These are phyloP conservation scores for Petroica traversi DNA, from an alignment of 2,113 vertebrate species.

Conservation along the genomic window DNA sequence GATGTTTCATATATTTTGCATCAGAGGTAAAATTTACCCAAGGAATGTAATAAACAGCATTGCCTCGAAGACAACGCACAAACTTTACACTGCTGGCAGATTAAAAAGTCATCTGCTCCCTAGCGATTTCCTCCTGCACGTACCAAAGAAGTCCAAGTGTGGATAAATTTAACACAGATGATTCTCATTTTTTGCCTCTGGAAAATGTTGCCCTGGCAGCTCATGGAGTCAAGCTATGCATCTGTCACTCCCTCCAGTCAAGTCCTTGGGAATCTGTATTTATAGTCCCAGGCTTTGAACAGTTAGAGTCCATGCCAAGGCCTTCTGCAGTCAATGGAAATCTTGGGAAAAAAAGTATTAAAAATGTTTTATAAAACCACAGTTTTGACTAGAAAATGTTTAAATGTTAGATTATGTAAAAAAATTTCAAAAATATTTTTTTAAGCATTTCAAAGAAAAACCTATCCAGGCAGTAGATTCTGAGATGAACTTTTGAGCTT, in stretches of 20 bases:
- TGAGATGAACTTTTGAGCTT: not conserved
- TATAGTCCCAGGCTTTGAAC: not conserved
- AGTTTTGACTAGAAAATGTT: not conserved
- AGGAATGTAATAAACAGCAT: slow-evolving; percentile 2
- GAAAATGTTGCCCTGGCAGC: slow-evolving; percentile 33
- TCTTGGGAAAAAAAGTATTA: not conserved
- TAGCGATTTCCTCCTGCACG: slow-evolving; percentile 21
- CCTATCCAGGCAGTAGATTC: not conserved
- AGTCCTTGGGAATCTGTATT: slow-evolving; percentile 36
- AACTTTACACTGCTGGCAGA: not conserved
- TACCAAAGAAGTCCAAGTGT: slow-evolving; percentile 38
- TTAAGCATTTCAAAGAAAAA: not conserved
- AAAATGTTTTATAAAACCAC: not conserved
- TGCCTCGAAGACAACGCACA: not conserved
- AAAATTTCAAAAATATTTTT: not conserved
- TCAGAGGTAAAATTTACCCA: slow-evolving; percentile 22
- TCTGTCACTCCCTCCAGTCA: slow-evolving; percentile 49
- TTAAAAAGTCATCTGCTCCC: slow-evolving; percentile 19
- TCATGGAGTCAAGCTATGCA: slow-evolving; percentile 14
- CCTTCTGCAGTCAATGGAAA: not conserved
- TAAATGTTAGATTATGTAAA: not conserved
- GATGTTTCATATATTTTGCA: not conserved
- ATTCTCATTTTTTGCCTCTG: slow-evolving; percentile 59
- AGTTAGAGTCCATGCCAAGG: not conserved
- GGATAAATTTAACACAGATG: slow-evolving; percentile 49